Conservation (phyloP, 2,888 invertebrate species). For the Drosophila kanekoi region DNA sequence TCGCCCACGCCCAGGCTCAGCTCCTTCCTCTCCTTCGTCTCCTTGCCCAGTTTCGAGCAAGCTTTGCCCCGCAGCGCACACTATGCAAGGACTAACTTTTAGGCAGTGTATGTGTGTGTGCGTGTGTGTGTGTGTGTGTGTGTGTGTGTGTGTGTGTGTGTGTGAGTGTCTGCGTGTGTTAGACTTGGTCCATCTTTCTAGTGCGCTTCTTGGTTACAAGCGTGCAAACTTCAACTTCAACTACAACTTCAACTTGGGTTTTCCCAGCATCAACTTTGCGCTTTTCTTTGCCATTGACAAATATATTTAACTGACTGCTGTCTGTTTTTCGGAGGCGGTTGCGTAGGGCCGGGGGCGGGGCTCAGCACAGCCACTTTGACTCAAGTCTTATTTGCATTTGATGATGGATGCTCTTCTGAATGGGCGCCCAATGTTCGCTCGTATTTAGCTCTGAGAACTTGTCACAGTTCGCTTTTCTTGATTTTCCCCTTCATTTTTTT, state of each 20-base stretch:
- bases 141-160: not conserved
- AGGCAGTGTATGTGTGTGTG: not conserved
- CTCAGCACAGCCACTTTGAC: conserved; percentile 23
- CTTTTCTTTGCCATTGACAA: conserved; percentile 78
- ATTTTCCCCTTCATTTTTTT: not conserved
- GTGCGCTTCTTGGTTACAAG: conserved; percentile 63
- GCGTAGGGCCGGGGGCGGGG: not conserved
- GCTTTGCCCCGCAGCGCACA: conserved; percentile 3
- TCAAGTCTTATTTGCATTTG: conserved; percentile 62
- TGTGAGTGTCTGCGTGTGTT: conserved; percentile 3
- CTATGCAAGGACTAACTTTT: conserved; percentile 59
- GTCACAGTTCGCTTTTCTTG: conserved; percentile 19
- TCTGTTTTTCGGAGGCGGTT: conserved; percentile 12
- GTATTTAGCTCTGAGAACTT: conserved; percentile 25
- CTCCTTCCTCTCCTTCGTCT: not conserved
- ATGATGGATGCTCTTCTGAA: conserved; percentile 55
- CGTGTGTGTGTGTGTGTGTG: conserved; percentile 7
- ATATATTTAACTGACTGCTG: conserved; percentile 61
- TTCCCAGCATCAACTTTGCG: conserved; percentile 54
- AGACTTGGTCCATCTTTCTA: conserved; percentile 47
- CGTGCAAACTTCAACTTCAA: conserved; percentile 58
- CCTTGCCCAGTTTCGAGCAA: not conserved
- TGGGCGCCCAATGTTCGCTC: conserved; percentile 45
- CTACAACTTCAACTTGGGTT: conserved; percentile 34
- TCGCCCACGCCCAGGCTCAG: conserved; percentile 12